Conservation (phyloP, 2,888 invertebrate species). For the Rhimphoctona megacephalus region DNA sequence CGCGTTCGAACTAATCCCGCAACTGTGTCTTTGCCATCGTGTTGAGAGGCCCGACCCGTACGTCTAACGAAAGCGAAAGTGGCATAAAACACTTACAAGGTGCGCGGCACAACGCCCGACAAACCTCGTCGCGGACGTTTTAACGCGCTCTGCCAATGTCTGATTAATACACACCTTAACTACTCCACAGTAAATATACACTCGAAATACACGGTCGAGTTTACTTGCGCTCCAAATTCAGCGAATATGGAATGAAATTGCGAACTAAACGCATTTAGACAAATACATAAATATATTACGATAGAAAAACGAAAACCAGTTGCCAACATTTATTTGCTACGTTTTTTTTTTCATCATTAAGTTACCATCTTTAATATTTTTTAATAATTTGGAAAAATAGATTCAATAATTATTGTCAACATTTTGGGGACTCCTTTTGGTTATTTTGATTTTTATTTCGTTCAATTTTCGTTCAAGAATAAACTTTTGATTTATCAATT, state of each 20-base stretch:
- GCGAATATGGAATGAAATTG: constrained; percentile 13
- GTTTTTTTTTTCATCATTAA: background rate
- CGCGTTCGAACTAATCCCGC: constrained; percentile 20
- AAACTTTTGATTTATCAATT: background rate
- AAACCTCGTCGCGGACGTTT: constrained; percentile 22
- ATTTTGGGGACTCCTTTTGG: background rate
- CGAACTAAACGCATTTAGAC: background rate
- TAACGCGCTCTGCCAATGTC: constrained; percentile 35
- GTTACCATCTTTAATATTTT: background rate
- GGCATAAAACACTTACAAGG: constrained; percentile 55
- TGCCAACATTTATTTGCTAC: background rate
- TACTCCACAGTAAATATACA: constrained; percentile 1
- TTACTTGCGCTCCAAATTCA: constrained; percentile 7
- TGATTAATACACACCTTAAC: constrained; percentile 45
- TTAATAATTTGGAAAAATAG: background rate
- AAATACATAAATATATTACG: background rate
- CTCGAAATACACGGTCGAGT: constrained; percentile 2
- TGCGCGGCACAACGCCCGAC: constrained; percentile 42
- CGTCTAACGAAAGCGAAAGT: constrained; percentile 65
- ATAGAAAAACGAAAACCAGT: background rate
- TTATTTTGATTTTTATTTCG: background rate
- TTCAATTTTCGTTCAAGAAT: background rate
- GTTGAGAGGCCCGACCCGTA: constrained; percentile 19
- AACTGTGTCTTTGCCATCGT: constrained; percentile 34
- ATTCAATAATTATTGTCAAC: background rate